Conservation (phyloP, 1,140 invertebrate genomes). For the Mizuhopecten yessoensis region DNA sequence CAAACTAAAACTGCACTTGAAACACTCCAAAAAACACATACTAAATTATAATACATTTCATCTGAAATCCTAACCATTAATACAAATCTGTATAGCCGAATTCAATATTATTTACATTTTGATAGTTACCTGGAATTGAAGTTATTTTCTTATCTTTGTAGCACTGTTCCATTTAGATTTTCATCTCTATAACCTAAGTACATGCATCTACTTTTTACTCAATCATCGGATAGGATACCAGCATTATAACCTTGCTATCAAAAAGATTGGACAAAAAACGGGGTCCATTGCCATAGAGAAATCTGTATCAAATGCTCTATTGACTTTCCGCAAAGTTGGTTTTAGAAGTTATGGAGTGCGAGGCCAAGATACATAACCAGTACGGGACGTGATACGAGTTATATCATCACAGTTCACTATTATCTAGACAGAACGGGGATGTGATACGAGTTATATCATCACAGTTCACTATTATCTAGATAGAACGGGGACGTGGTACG, state of each 20-base stretch:
- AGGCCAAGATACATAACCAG: background rate
- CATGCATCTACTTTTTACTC: background rate
- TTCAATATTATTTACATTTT: background rate
- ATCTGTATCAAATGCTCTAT: background rate
- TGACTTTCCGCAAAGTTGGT: background rate
- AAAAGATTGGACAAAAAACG: conserved; percentile 5
- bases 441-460: no score
- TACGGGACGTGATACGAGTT: no score
- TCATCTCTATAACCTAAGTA: background rate
- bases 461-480: no score
- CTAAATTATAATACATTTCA: background rate
- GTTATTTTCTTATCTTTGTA: background rate
- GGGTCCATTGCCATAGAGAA: background rate
- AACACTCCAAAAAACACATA: background rate
- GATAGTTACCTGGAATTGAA: background rate
- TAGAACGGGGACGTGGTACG: no score
- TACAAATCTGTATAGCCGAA: background rate
- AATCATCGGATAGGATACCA: background rate
- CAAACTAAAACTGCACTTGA: background rate
- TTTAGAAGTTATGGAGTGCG: background rate
- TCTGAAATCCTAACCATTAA: conserved; percentile 28
- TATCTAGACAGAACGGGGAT: no score
- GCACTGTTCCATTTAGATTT: background rate
- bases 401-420: no score
- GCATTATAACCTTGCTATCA: background rate